Evolutionary conservation across 2,797 vertebrate species (phyloP), one percentile per base, ranked within the genome.

Genomic region (Euthynnus affinis): DNA sequence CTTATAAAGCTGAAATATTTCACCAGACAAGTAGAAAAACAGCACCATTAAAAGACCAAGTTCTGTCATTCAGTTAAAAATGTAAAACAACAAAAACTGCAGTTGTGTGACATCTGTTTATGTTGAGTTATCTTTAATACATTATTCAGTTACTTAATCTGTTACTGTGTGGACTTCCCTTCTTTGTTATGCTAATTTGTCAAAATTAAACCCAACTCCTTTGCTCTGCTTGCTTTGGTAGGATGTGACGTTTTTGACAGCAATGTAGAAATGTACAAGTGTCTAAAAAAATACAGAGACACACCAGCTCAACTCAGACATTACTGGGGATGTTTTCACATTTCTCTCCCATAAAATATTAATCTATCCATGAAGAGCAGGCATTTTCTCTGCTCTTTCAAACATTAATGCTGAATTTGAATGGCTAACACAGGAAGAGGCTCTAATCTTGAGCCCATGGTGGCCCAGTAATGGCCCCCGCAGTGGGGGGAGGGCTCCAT

Each of bases 341-440:
- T 88, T 88, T 87, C 88, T 78, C 58, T 62, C 32, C 76, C 84
- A 92, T 93, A 53, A 92, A 93, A 91, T 91, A 92, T 93, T 88
- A 72, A 92, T 91, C 74, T 80, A 80, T 75, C 87, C 79, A 84
- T 12, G 76, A 90, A 84, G 79, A 89, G 86, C 72, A 82, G 80
- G 83, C 79, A 60, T 88, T 89, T 92, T 88, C 81, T 71, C 71
- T 49, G 44, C 84, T 87, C 82, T 89, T 92, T 94, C 90, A 94
- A 93, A 94, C 89, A 92, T 93, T 92, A 90, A 94, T 94, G 91
- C 82, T 83, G 82, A 92, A 91, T 92, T 89, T 91, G 83, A 91
- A 91, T 73, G 80, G 80, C 83, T 82, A 87, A 89, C 84, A 74
- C 75, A 85, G 81, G 87, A 90, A 83, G 84, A 91, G 79, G 75